Evolutionary conservation across 2,113 vertebrate species (phyloP), one percentile per base, ranked within the genome.

Genomic region (Leptocoma aspasia): DNA sequence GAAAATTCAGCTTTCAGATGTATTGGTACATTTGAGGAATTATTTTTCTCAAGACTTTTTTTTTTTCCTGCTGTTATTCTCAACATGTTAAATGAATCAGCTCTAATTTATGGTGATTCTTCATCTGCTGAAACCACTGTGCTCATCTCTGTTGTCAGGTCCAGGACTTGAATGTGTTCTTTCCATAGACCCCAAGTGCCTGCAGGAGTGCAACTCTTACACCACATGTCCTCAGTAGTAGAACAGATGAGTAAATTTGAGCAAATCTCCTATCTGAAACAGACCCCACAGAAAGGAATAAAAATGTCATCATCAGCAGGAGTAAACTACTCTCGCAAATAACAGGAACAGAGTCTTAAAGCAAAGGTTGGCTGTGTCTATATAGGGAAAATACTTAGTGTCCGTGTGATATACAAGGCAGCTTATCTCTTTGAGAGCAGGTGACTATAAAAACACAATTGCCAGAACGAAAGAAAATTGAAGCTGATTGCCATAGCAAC

Each of bases 401-500:
- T 96, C 90, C 93, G 75, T 26, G 72, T 93, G 96, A 97, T 98
- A 97, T 97, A 97, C 70, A 96, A 97, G 94, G 82, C 92, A 95
- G 97, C 97, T 98, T 98, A 98, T 98, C 97, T 98, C 96, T 97
- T 85, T 97, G 97, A 97, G 96, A 97, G 96, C 97, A 98, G 97
- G 87, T 98, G 94, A 97, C 97, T 97, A 97, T 98, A 98, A 98
- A 98, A 98, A 97, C 94, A 97, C 98, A 97, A 98, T 98, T 98
- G 97, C 97, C 95, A 97, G 97, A 98, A 98, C 64, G 83, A 94
- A 95, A 97, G 97, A 97, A 98, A 98, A 98, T 96, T 97, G 97
- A 97, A 97, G 97, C 96, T 96, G 97, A 98, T 98, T 98, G 96
- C 98, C 97, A 98, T 98, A 97, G 98, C 97, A 98, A 98, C 98